Percentiles rank a stretch among this genome's conserved stretches.
Evolutionary conservation across 2,113 vertebrate species (phyloP).

Genomic region (Albula goreensis): DNA sequence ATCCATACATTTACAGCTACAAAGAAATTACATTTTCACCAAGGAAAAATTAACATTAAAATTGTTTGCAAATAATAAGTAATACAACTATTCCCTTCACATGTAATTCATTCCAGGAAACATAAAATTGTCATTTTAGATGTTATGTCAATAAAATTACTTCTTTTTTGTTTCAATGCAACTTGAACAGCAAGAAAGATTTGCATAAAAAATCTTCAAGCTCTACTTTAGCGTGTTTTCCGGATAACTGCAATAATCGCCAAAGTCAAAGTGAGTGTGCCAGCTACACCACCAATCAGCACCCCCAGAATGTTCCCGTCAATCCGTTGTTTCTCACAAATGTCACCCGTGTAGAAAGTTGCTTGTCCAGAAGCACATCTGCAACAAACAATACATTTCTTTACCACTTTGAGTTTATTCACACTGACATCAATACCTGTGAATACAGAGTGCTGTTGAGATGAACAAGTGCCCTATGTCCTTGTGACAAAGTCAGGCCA

Average conservation of each 20-base stretch:
- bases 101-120: not conserved
- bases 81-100: not conserved
- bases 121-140: too few relatives aligned
- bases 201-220: not conserved
- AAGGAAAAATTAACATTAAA: too few relatives aligned
- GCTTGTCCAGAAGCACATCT: conserved; percentile 56
- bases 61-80: too few relatives aligned
- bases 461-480: too few relatives aligned
- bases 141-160: not conserved
- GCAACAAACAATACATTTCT: not conserved
- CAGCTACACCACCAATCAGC: conserved; percentile 52
- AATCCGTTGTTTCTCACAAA: conserved; percentile 50
- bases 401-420: not conserved
- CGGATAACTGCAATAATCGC: conserved; percentile 53
- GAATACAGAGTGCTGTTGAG: too few relatives aligned
- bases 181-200: too few relatives aligned
- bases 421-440: too few relatives aligned
- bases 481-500: too few relatives aligned
- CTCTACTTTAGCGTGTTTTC: conserved; percentile 15
- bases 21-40: too few relatives aligned
- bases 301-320: conserved; percentile 51
- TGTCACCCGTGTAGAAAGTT: conserved; percentile 51
- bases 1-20: too few relatives aligned
- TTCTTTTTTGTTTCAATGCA: too few relatives aligned
- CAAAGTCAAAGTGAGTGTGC: conserved; percentile 46